A percentile compares a stretch with the other conserved stretches of the same genome.
Conservation (phyloP, 2,113 vertebrate genomes). For the Salvelinus fontinalis region DNA sequence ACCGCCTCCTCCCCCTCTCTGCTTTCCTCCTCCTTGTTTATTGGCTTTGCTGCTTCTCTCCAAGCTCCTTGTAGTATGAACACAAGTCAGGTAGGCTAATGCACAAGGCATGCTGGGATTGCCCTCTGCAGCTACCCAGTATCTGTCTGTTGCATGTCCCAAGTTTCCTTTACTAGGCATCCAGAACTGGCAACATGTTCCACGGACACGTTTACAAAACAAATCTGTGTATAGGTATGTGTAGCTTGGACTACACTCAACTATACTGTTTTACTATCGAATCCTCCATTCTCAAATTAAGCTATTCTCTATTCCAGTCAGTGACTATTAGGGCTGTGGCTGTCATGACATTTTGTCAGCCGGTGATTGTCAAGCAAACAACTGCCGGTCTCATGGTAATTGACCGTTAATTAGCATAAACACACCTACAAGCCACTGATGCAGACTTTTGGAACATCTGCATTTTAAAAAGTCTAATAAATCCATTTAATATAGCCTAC, state of each 20-base stretch:
- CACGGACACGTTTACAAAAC: no score
- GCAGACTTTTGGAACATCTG: no score
- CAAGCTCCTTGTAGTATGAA: conserved; percentile 61
- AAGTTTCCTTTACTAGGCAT: conserved; percentile 88
- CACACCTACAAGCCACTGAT: no score
- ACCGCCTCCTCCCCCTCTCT: conserved; percentile 71
- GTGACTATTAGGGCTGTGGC: conserved; percentile 70
- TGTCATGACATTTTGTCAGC: no score
- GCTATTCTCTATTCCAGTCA: conserved; percentile 58
- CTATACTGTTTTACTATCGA: no score
- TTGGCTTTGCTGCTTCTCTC: conserved; percentile 85
- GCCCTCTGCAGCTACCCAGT: conserved; percentile 81
- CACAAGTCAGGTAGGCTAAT: conserved; percentile 82
- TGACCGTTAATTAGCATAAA: no score
- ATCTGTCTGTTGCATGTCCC: conserved; percentile 83
- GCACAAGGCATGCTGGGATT: conserved; percentile 75
- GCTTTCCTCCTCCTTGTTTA: conserved; percentile 71
- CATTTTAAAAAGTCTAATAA: no score
- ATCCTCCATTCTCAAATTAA: not conserved
- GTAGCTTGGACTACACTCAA: not conserved
- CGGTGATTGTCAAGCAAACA: no score
- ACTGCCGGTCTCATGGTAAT: no score
- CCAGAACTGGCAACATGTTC: conserved; percentile 18
- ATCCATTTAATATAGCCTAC: no score
- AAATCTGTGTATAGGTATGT: not conserved